phyloP scores from a whole-genome alignment of 2,113 vertebrate species.

The Suncus etruscus region DNA sequence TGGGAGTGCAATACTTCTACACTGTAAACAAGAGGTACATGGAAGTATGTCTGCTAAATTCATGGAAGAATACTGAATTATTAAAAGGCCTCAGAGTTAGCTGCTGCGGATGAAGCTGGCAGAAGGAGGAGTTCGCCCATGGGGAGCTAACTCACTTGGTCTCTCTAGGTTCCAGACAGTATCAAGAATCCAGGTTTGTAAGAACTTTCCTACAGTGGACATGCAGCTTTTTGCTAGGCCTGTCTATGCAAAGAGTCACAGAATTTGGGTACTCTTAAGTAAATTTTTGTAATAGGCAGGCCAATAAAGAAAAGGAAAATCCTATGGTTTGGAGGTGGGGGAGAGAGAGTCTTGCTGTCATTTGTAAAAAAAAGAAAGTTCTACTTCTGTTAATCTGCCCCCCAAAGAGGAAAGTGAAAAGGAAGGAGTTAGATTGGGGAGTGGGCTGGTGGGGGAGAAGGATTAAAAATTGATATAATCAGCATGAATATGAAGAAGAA shows the following conservation, averaged over 20 bases:
- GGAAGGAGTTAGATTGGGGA: neutral
- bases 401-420: neutral
- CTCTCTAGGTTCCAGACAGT: neutral
- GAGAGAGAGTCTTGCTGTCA: too few species aligned
- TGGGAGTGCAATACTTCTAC: neutral
- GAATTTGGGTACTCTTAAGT: neutral
- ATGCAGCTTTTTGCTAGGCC: neutral
- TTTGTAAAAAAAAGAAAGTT: neutral
- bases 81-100: neutral
- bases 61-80: too few species aligned
- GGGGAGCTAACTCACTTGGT: neutral
- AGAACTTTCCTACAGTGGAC: conserved; percentile 7
- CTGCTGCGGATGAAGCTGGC: conserved; percentile 24
- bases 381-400: neutral
- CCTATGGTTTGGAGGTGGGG: too few species aligned
- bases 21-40: neutral
- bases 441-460: too few species aligned
- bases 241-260: neutral
- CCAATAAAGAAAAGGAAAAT: neutral
- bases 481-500: too few species aligned
- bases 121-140: neutral
- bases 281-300: neutral
- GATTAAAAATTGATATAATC: too few species aligned
- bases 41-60: neutral
- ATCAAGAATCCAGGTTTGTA: neutral